Percentiles rank a stretch among this genome's conserved stretches.
These are phyloP conservation scores for Falco concolor DNA, from an alignment of 2,797 vertebrate genomes.

Conservation along the genomic window DNA sequence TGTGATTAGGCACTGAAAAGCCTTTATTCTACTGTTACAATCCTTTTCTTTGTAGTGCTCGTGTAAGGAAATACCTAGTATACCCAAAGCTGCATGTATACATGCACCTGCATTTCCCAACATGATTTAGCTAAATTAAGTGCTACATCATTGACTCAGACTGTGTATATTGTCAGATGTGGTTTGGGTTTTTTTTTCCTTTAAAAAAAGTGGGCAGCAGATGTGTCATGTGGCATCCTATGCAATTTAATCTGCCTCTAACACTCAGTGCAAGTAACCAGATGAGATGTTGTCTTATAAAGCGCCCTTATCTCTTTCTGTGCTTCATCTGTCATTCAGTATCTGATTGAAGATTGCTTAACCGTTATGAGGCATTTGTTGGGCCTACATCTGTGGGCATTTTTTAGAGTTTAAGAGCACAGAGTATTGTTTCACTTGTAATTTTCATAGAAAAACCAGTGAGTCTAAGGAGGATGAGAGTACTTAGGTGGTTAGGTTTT, in stretches of 20 bases:
- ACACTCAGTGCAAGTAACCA: neutral
- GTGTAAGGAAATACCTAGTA: accelerated
- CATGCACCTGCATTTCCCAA: neutral
- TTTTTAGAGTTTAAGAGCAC: neutral
- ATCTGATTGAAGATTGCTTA: neutral
- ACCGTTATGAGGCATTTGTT: neutral
- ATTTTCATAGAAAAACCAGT: neutral
- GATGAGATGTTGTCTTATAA: neutral
- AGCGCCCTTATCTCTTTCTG: neutral
- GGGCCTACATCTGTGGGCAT: neutral
- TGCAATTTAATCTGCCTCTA: neutral
- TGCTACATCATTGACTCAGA: neutral
- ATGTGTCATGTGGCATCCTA: neutral
- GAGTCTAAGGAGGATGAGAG: neutral
- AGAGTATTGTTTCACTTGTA: neutral
- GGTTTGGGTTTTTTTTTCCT: neutral
- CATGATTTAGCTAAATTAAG: neutral
- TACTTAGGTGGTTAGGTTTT: neutral
- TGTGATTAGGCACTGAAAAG: neutral
- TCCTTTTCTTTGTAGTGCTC: neutral
- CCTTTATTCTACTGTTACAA: neutral
- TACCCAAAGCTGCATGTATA: neutral
- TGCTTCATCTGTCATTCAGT: neutral
- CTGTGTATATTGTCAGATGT: neutral
- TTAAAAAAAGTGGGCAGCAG: neutral